These are phyloP conservation scores for Cuculus canorus DNA, from an alignment of 2,797 vertebrate species.

Conservation along the genomic window DNA sequence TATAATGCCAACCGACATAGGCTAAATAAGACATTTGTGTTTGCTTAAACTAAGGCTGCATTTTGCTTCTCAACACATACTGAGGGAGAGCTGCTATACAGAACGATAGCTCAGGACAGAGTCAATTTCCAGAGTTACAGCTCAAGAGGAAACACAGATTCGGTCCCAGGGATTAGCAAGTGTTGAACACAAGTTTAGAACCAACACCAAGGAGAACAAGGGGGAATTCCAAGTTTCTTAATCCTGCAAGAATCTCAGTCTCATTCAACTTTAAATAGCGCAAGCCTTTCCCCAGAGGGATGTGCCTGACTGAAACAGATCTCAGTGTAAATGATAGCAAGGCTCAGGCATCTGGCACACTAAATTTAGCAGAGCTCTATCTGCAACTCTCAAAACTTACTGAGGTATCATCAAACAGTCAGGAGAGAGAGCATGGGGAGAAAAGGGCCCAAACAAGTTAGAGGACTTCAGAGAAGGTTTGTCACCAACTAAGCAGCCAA, in stretches of 20 bases:
- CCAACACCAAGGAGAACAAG: neutral
- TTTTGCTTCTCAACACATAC: neutral
- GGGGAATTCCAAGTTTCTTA: neutral
- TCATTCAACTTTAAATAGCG: conserved; percentile 66
- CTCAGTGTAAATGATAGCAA: conserved; percentile 48
- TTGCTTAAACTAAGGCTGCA: neutral
- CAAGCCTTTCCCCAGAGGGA: conserved; percentile 46
- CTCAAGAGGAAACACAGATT: neutral
- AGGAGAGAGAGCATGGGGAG: neutral
- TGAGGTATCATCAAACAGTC: neutral
- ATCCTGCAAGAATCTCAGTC: conserved; percentile 39
- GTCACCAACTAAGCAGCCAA: neutral
- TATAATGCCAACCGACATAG: neutral
- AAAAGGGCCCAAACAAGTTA: conserved; percentile 25
- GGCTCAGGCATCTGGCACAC: conserved; percentile 49
- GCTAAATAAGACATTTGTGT: neutral
- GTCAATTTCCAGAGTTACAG: neutral
- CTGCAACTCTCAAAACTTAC: conserved; percentile 22
- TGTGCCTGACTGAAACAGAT: conserved; percentile 61
- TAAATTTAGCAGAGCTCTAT: conserved; percentile 69
- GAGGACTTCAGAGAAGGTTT: conserved; percentile 33
- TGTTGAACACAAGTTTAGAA: neutral
- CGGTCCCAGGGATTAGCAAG: neutral
- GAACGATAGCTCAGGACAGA: neutral
- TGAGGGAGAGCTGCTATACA: neutral